These are phyloP conservation scores for Spea hammondii DNA, from an alignment of 2,797 vertebrate species.

Conservation along the genomic window DNA sequence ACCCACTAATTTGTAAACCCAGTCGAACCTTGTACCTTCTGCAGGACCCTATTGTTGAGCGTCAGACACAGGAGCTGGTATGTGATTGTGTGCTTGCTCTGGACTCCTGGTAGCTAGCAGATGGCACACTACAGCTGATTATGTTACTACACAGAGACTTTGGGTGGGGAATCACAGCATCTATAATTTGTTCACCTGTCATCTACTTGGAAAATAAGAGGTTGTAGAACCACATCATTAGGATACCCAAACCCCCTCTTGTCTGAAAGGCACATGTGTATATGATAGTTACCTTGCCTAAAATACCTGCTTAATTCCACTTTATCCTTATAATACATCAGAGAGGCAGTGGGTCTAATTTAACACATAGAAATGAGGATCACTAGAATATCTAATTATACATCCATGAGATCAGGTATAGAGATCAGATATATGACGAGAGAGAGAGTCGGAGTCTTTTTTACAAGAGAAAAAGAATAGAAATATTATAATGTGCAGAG, in stretches of 20 bases:
- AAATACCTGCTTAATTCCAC: slow-evolving; percentile 5
- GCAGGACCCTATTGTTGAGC: slow-evolving; percentile 81
- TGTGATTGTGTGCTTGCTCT: slow-evolving; percentile 71
- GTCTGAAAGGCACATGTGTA: slow-evolving; percentile 6
- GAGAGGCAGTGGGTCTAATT: background rate
- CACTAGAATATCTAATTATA: too few relatives aligned
- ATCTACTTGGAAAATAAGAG: slow-evolving; percentile 71
- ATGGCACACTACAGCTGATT: slow-evolving; percentile 70
- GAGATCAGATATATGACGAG: too few relatives aligned
- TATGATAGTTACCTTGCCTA: background rate
- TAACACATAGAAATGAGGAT: too few relatives aligned
- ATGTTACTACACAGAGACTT: slow-evolving; percentile 66
- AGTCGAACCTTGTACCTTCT: slow-evolving; percentile 70
- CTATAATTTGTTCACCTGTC: slow-evolving; percentile 77
- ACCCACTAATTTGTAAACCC: slow-evolving; percentile 72
- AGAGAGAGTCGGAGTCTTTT: too few relatives aligned
- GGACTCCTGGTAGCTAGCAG: slow-evolving; percentile 73
- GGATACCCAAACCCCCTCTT: slow-evolving; percentile 16
- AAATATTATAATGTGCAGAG: too few relatives aligned
- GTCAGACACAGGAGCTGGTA: slow-evolving; percentile 77
- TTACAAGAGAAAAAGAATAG: too few relatives aligned
- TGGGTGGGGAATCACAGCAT: slow-evolving; percentile 70
- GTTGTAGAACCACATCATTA: slow-evolving; percentile 61
- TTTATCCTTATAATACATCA: background rate
- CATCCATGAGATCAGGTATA: too few relatives aligned